Conservation (phyloP, 1,140 invertebrate genomes). For the Calosoma granatense region DNA sequence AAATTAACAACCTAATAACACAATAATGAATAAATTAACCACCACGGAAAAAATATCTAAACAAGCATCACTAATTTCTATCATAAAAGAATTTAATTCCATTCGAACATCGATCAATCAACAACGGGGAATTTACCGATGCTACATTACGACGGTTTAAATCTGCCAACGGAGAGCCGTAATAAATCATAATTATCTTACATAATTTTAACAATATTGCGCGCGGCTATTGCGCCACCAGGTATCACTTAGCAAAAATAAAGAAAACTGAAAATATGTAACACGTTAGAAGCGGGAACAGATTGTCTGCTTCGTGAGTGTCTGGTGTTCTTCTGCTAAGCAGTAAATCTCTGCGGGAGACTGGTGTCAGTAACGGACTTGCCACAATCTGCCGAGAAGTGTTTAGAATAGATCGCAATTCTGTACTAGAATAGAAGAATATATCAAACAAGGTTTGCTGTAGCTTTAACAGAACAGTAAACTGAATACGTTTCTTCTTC, state of each 20-base stretch:
- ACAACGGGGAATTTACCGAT: background rate
- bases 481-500: too few species aligned
- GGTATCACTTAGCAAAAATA: background rate
- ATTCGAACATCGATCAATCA: background rate
- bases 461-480: too few species aligned
- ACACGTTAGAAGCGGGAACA: background rate
- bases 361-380: too few species aligned
- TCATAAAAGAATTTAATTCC: background rate
- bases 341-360: background rate
- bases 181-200: conserved; percentile 7
- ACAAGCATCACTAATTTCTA: background rate
- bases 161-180: background rate
- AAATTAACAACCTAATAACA: too few species aligned
- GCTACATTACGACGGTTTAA: background rate
- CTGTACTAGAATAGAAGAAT: too few species aligned
- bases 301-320: background rate
- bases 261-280: background rate
- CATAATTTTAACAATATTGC: conserved; percentile 8
- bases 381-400: too few species aligned
- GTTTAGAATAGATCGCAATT: too few species aligned
- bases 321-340: background rate
- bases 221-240: background rate
- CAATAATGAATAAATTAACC: too few species aligned
- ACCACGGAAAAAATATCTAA: too few species aligned
- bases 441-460: too few species aligned